Evolutionary conservation across 2,888 invertebrate genomes (phyloP).

Genomic region (Eupithecia tripunctaria): DNA sequence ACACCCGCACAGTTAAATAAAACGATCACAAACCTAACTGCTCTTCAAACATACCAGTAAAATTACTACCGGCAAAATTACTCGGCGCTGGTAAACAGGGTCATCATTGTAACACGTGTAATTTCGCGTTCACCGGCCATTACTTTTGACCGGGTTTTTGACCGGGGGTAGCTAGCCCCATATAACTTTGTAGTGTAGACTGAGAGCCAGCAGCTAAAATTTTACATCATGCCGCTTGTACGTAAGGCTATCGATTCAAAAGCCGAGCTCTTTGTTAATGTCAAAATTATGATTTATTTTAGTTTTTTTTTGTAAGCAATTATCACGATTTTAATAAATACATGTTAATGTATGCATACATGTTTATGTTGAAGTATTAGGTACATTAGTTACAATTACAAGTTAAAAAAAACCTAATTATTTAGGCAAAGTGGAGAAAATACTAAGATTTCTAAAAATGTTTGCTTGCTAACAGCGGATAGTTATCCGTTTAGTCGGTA

Average conservation of each 20-base stretch:
- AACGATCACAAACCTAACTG: slow-evolving; percentile 74
- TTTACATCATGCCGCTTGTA: slow-evolving; percentile 13
- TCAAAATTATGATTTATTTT: background rate
- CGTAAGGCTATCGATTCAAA: background rate
- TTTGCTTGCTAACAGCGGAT: background rate
- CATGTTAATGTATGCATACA: no score
- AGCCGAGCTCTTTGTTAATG: background rate
- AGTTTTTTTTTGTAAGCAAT: no score
- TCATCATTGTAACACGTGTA: slow-evolving; percentile 81
- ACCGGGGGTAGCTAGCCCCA: slow-evolving; percentile 25
- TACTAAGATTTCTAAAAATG: background rate
- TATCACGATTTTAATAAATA: no score
- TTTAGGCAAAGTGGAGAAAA: background rate
- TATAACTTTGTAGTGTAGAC: slow-evolving; percentile 11
- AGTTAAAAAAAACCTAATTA: background rate
- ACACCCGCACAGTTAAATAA: slow-evolving; percentile 63
- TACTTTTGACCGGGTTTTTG: slow-evolving; percentile 70
- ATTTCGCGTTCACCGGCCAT: slow-evolving; percentile 77
- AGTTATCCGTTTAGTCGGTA: no score
- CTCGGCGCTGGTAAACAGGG: slow-evolving; percentile 71
- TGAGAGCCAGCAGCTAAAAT: background rate
- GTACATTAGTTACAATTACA: no score
- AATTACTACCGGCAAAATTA: slow-evolving; percentile 57
- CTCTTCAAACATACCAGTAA: slow-evolving; percentile 63
- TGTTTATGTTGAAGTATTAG: no score